Percentiles rank a stretch among this genome's conserved stretches.
These are phyloP conservation scores for Goniozus legneri DNA, from an alignment of 1,140 invertebrate genomes.

Conservation along the genomic window DNA sequence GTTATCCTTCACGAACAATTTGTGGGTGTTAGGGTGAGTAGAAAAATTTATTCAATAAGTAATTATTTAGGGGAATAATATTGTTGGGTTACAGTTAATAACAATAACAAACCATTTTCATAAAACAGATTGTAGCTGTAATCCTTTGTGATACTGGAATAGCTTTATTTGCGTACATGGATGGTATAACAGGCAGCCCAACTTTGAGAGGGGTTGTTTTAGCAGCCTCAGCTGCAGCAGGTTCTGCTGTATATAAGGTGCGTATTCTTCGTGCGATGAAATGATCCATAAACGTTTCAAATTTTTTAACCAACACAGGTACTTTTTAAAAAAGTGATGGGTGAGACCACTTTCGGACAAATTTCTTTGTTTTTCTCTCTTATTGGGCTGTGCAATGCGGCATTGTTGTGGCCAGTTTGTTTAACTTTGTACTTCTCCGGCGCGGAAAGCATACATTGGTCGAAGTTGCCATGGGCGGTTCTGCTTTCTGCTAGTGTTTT, in stretches of 20 bases:
- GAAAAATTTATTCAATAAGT: too few relatives aligned
- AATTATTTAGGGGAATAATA: too few relatives aligned
- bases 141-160: slow-evolving; percentile 93
- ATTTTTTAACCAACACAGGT: slow-evolving; percentile 68
- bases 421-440: slow-evolving; percentile 80
- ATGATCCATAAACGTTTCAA: slow-evolving; percentile 4
- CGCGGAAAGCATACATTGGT: slow-evolving; percentile 74
- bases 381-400: slow-evolving; percentile 78
- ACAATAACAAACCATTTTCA: too few relatives aligned
- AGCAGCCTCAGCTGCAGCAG: slow-evolving; percentile 81
- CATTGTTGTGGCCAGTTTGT: slow-evolving; percentile 83
- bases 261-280: background rate
- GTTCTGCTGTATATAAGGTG: slow-evolving; percentile 89
- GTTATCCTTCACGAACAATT: slow-evolving; percentile 95
- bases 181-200: slow-evolving; percentile 84
- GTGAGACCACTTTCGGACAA: slow-evolving; percentile 84
- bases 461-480: slow-evolving; percentile 76
- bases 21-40: slow-evolving; percentile 87
- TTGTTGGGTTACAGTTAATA: background rate
- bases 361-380: slow-evolving; percentile 84
- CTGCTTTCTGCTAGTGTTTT: slow-evolving; percentile 73
- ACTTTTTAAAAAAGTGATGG: slow-evolving; percentile 85
- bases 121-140: slow-evolving; percentile 89
- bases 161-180: slow-evolving; percentile 91
- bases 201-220: slow-evolving; percentile 89